phyloP scores from a whole-genome alignment of 2,888 invertebrate species.

The Lamproptera curius region DNA sequence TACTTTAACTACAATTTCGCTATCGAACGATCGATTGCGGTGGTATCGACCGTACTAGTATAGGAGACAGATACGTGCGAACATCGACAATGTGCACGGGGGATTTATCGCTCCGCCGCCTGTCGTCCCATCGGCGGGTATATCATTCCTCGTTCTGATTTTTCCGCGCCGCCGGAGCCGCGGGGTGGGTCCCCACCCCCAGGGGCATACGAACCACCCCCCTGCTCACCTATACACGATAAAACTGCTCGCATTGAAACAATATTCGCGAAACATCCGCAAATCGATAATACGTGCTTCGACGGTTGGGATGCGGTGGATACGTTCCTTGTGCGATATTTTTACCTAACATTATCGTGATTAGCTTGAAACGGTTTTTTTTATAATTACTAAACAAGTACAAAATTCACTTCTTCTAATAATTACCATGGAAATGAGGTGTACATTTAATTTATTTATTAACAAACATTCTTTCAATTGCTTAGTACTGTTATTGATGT shows the following conservation, averaged over 20 bases:
- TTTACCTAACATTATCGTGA: too few species aligned
- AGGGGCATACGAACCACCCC: slow-evolving; percentile 50
- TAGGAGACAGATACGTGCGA: slow-evolving; percentile 51
- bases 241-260: slow-evolving; percentile 61
- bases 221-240: slow-evolving; percentile 52
- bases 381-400: too few species aligned
- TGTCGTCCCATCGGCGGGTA: slow-evolving; percentile 53
- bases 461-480: too few species aligned
- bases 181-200: slow-evolving; percentile 43
- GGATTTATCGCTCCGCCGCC: slow-evolving; percentile 39
- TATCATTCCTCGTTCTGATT: slow-evolving; percentile 69
- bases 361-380: too few species aligned
- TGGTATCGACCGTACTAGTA: too few species aligned
- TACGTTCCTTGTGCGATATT: too few species aligned
- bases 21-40: too few species aligned
- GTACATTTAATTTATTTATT: too few species aligned
- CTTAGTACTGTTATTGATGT: too few species aligned
- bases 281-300: slow-evolving; percentile 53
- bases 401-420: too few species aligned
- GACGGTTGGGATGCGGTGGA: not conserved
- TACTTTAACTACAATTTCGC: too few species aligned
- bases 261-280: slow-evolving; percentile 58
- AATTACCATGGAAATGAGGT: too few species aligned
- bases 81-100: slow-evolving; percentile 44
- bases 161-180: slow-evolving; percentile 52